Evolutionary conservation across 2,888 invertebrate species (phyloP).

Genomic region (Acrobasis suavella): DNA sequence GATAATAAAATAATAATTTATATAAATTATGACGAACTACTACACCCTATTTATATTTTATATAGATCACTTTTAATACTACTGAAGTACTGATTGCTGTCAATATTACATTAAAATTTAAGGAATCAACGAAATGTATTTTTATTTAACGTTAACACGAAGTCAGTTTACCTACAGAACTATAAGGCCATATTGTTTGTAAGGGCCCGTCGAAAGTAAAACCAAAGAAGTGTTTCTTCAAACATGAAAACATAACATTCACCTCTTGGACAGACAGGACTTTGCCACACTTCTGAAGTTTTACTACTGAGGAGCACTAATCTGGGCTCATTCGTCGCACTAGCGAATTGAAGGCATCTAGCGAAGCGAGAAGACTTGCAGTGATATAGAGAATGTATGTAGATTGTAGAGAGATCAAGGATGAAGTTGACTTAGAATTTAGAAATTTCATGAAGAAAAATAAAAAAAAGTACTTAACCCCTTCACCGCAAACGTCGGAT

Average conservation of each 20-base stretch:
- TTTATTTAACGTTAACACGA: constrained; percentile 61
- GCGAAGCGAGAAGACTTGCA: constrained; percentile 19
- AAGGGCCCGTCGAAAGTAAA: constrained; percentile 24
- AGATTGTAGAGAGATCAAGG: neutral
- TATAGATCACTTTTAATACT: constrained; percentile 81
- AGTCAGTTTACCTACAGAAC: constrained; percentile 73
- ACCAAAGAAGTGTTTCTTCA: neutral
- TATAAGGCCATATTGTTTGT: constrained; percentile 77
- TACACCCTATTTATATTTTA: constrained; percentile 57
- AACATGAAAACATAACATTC: neutral
- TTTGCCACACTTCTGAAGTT: neutral
- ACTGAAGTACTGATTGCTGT: constrained; percentile 79
- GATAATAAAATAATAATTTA: constrained; percentile 70
- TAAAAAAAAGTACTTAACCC: no score
- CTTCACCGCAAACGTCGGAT: no score
- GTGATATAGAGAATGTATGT: neutral
- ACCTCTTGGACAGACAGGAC: neutral
- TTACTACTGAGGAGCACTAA: neutral
- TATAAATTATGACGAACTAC: constrained; percentile 73
- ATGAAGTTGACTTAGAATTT: neutral
- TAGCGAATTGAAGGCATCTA: constrained; percentile 15
- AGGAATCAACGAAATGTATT: constrained; percentile 66
- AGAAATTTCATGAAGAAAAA: no score
- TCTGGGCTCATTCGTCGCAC: neutral
- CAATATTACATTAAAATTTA: constrained; percentile 76